Conservation (phyloP, 2,888 invertebrate species). For the Neocrepidodera transversa region DNA sequence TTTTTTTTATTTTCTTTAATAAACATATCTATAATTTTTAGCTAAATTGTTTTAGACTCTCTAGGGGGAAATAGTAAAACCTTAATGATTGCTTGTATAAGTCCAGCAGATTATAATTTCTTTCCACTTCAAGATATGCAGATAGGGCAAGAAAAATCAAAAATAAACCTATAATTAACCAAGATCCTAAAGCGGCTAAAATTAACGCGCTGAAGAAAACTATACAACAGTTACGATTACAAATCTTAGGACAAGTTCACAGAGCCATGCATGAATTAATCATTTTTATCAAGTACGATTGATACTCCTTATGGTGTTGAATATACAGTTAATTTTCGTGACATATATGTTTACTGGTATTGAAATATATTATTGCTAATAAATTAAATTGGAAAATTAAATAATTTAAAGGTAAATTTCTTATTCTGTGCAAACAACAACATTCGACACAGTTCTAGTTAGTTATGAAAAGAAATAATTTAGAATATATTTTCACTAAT, state of each 20-base stretch:
- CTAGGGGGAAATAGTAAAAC: slow-evolving; percentile 94
- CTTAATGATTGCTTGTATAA: slow-evolving; percentile 94
- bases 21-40: too few species aligned
- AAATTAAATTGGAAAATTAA: too few species aligned
- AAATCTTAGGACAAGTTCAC: slow-evolving; percentile 65
- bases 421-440: slow-evolving; percentile 21
- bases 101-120: slow-evolving; percentile 87
- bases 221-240: slow-evolving; percentile 73
- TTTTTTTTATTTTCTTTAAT: neutral
- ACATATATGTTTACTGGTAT: too few species aligned
- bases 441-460: slow-evolving; percentile 24
- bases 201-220: slow-evolving; percentile 76
- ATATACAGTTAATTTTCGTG: too few species aligned
- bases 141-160: slow-evolving; percentile 86
- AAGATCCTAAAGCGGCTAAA: slow-evolving; percentile 82
- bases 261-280: too few species aligned
- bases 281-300: too few species aligned
- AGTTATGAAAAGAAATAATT: slow-evolving; percentile 25
- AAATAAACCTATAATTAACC: slow-evolving; percentile 88
- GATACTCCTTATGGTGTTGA: too few species aligned
- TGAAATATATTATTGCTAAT: too few species aligned
- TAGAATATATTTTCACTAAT: too few species aligned
- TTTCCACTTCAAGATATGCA: slow-evolving; percentile 87
- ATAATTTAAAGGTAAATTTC: neutral
- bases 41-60: slow-evolving; percentile 77